Evolutionary conservation across 1,140 invertebrate genomes (phyloP).

Genomic region (Charaxes varanes): DNA sequence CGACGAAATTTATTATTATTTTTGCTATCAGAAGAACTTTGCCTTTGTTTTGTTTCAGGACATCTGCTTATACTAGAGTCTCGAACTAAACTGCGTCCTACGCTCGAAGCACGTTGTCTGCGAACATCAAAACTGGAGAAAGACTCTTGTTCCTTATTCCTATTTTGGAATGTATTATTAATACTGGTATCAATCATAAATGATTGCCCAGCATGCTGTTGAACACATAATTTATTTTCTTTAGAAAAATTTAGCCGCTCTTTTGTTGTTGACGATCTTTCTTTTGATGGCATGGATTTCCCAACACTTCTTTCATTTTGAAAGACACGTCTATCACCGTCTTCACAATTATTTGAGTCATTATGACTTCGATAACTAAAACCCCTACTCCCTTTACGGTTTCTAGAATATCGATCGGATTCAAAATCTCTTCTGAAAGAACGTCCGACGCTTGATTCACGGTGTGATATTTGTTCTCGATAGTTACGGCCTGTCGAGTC

Average conservation of each 20-base stretch:
- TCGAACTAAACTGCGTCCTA: constrained; percentile 34
- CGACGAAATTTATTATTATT: constrained; percentile 27
- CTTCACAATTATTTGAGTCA: constrained; percentile 23
- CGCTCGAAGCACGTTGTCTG: constrained; percentile 49
- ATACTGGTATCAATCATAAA: constrained; percentile 54
- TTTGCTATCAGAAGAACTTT: too few species aligned
- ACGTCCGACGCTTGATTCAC: constrained; percentile 29
- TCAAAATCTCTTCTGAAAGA: constrained; percentile 30
- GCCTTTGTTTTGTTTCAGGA: constrained; percentile 11
- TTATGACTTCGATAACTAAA: constrained; percentile 19
- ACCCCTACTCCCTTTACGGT: constrained; percentile 9
- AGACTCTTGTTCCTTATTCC: constrained; percentile 8
- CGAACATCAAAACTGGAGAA: constrained; percentile 32
- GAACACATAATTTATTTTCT: constrained; percentile 31
- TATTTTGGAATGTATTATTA: constrained; percentile 42
- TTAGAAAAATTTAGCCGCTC: constrained; percentile 5
- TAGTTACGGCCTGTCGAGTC: constrained; percentile 23
- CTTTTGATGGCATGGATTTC: too few species aligned
- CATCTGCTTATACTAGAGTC: constrained; percentile 13
- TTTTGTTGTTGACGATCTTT: constrained; percentile 1
- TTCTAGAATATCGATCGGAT: constrained; percentile 21
- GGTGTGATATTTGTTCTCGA: constrained; percentile 22
- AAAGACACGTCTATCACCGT: constrained; percentile 18
- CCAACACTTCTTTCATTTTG: constrained; percentile 26
- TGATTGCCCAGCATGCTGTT: constrained; percentile 32